Conservation (phyloP, 2,888 invertebrate species). For the Kuschelorhynchus macadamiae region DNA sequence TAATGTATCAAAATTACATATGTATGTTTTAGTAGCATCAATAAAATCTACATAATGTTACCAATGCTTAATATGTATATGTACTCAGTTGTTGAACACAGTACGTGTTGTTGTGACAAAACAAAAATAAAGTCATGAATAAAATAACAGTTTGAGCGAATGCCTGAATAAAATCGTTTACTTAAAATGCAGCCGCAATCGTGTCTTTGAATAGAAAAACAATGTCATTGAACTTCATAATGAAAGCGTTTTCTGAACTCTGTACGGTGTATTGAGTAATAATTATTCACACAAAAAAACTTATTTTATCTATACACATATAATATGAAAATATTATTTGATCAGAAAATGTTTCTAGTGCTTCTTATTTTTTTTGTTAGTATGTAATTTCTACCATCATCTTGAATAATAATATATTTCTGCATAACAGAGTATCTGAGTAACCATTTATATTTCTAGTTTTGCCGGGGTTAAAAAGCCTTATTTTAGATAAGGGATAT, state of each 20-base stretch:
- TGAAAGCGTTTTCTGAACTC: conserved; percentile 1
- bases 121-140: conserved; percentile 36
- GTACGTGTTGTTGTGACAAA: conserved; percentile 18
- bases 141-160: conserved; percentile 30
- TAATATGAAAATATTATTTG: no score
- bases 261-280: not conserved
- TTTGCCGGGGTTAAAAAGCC: no score
- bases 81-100: conserved; percentile 14
- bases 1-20: not conserved
- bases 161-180: conserved; percentile 26
- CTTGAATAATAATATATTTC: no score
- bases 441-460: no score
- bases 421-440: no score
- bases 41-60: conserved; percentile 1
- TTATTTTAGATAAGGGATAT: no score
- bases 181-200: conserved; percentile 25
- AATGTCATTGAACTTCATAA: conserved; percentile 29
- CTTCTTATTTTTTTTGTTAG: no score
- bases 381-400: no score
- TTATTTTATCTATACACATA: no score
- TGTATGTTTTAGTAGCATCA: not conserved
- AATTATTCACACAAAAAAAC: not conserved
- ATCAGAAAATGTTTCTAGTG: no score
- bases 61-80: no score
- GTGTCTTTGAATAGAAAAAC: conserved; percentile 26